These are phyloP conservation scores for Prosopocoilus inquinatus DNA, from an alignment of 2,888 invertebrate genomes.

Conservation along the genomic window DNA sequence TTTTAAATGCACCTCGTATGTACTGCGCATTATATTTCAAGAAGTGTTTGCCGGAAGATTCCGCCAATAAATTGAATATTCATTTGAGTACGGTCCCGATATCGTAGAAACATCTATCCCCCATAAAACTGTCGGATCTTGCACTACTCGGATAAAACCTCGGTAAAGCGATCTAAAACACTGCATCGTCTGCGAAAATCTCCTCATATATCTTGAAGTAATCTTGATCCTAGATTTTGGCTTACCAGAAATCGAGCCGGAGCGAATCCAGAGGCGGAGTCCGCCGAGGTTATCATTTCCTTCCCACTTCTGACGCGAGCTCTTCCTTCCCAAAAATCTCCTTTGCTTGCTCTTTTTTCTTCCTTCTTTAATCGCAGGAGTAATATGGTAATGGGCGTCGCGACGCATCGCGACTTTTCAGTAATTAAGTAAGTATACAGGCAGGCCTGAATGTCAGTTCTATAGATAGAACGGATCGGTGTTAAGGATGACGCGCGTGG, in stretches of 20 bases:
- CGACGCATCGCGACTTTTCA: conserved; percentile 13
- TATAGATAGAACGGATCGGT: conserved; percentile 23
- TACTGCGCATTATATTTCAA: not conserved
- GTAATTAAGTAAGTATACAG: conserved; percentile 16
- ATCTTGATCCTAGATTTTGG: conserved; percentile 51
- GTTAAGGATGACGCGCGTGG: conserved; percentile 29
- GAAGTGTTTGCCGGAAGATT: conserved; percentile 17
- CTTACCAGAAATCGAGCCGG: conserved; percentile 51
- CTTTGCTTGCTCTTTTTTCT: too few species aligned
- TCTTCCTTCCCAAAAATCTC: not conserved
- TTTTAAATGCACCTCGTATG: not conserved
- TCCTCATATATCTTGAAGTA: conserved; percentile 44
- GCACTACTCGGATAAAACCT: conserved; percentile 42
- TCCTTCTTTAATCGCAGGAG: not conserved
- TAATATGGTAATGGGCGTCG: not conserved
- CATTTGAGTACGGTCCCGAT: conserved; percentile 35
- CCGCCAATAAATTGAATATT: conserved; percentile 33
- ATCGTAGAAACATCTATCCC: conserved; percentile 38
- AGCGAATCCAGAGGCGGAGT: conserved; percentile 29
- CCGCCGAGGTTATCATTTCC: conserved; percentile 17
- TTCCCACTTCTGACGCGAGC: not conserved
- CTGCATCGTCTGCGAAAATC: conserved; percentile 47
- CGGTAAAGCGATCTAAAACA: conserved; percentile 38
- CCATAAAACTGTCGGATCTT: conserved; percentile 50
- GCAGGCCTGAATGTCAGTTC: conserved; percentile 17